Evolutionary conservation across 2,113 vertebrate genomes (phyloP), one percentile per base, ranked within the genome.

Genomic region (Apistogramma diplotaenia): DNA sequence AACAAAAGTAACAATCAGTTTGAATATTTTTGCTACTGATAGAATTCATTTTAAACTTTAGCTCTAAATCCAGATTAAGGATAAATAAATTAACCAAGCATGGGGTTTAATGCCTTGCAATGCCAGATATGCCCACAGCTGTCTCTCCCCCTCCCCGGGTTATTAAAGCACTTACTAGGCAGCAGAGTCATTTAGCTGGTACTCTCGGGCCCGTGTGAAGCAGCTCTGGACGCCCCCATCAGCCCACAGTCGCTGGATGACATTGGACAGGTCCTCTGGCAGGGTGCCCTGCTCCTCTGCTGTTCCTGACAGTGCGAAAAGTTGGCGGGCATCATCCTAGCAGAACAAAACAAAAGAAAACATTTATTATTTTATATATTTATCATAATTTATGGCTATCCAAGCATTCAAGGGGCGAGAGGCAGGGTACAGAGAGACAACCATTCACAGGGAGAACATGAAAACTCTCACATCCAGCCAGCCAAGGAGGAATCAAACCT

Each of bases 261-360:
- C 94, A 0, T 96, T 96, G 37, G 97, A 93, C 89, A 99, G 94
- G 76, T 99, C 98, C 10, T 98, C 97, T 0, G 98, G 97, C 89
- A 99, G 94, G 88, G 95, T 73, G 8, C 98, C 98, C 93, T 98
- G 98, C 87, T 99, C 98, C 93, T 99, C 98, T 0, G 98, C 98
- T 0, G 96, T 92, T 77, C 95, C 96, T 13, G 98, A 96, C 87
- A 99, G 95, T 0, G 96, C 96, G 72, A 99, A 99, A 87, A 99
- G 95, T 94, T 97, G 97, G 59, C 96, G 96, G 74, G 98, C 97
- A 1, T 99, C 98, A 6, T 99, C 98, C 98, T 99, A 94, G 9
- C 25, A 54, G 74, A n/a, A 31, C 54, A 75, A 81, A 1, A 29
- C 5, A 74, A 18, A n/a, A n/a, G n/a, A n/a, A n/a, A n/a, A n/a